Base-by-base conservation (phyloP, 1,140 invertebrate genomes). In the Trichoplusia ni region DNA sequence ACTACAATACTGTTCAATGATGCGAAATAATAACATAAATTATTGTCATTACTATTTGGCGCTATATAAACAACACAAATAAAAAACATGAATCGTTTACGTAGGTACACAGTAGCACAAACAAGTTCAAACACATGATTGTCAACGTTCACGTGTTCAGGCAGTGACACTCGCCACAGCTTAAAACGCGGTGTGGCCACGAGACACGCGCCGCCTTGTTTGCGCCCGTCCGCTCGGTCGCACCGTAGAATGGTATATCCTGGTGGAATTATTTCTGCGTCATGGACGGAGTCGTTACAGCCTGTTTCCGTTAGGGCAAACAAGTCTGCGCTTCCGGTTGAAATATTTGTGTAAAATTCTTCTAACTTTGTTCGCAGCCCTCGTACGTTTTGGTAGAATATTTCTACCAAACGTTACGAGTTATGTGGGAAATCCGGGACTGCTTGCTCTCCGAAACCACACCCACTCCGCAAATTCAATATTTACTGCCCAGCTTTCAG, bases 381-480 rank as follows among this genome's bases (percentile, higher is more conserved):
- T 0, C 1, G 33, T 13, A 35, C 11, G 21, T 64, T 64, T 4
- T 46, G 62, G 19, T 64, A 56, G 6, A 21, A 35, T 23, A 64
- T 46, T 35, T 64, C 62, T 9, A 54, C 51, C 3, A n/a, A n/a
- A n/a, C n/a, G n/a, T n/a, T n/a, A n/a, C n/a, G 25, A 23, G 16
- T 14, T 63, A 35, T 21, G 9, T 47, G 0, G 16, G 5, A 1
- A 46, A 5, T 47, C 29, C 14, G 9, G 40, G 14, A 2, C 18
- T 40, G 37, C 2, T 56, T 27, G 19, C 7, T 56, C 16, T 58
- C 0, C 62, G 53, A 64, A 64, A 64, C 40, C 40, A 64, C 6
- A 58, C 14, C 62, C 62, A 64, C 11, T 56, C 49, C 13, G 37
- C 19, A 35, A 54, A 54, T 46, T 64, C 61, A 25, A 64, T 27